Evolutionary conservation across 2,113 vertebrate genomes (phyloP).

Genomic region (Tringa solitaria): DNA sequence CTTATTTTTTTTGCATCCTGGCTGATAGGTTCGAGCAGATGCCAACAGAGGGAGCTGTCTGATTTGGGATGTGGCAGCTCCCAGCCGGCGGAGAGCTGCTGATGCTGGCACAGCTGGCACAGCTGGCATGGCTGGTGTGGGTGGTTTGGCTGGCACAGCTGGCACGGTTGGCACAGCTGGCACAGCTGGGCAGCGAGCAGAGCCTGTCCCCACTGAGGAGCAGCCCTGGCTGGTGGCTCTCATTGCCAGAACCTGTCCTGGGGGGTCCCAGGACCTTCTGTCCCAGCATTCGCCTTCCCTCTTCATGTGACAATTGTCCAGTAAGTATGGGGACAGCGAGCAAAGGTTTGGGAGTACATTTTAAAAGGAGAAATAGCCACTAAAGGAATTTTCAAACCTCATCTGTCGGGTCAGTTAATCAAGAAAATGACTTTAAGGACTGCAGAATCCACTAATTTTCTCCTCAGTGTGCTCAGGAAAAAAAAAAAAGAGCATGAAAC

Average conservation of each 20-base stretch:
- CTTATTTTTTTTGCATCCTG: background rate
- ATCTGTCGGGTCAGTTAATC: accelerated
- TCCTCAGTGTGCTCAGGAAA: background rate
- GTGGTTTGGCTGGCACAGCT: background rate
- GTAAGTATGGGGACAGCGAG: accelerated
- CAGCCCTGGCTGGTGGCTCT: background rate
- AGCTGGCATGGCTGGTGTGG: background rate
- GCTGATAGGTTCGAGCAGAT: background rate
- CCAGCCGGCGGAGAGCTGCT: accelerated
- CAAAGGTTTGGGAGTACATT: background rate
- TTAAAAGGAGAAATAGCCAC: background rate
- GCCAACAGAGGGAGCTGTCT: constrained; percentile 70
- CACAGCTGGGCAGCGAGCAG: background rate
- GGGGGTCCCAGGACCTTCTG: background rate
- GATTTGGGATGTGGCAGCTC: constrained; percentile 51
- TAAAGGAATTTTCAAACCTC: background rate
- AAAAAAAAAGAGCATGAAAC: background rate
- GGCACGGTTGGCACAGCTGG: background rate
- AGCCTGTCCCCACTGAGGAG: background rate
- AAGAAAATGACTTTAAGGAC: background rate
- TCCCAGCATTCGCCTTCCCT: accelerated
- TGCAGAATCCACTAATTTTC: background rate
- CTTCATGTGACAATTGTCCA: accelerated
- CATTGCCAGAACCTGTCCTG: accelerated
- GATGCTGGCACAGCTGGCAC: background rate